Evolutionary conservation across 2,888 invertebrate genomes (phyloP).

Genomic region (Achlya flavicornis): DNA sequence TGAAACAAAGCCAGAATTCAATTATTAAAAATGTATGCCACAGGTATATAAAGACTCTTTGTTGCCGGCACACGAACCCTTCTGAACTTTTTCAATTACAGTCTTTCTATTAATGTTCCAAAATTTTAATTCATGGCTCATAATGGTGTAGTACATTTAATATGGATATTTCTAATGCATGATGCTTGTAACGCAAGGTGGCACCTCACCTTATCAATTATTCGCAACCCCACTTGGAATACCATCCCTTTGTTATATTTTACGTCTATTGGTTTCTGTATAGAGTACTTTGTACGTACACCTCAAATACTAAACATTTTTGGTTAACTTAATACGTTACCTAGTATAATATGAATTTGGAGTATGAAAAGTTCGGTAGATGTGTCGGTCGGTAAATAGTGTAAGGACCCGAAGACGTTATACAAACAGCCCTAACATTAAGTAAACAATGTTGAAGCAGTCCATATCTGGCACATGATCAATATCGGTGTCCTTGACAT

Average conservation of each 20-base stretch:
- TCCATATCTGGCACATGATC: slow-evolving; percentile 60
- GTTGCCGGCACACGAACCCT: slow-evolving; percentile 9
- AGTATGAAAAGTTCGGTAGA: slow-evolving; percentile 16
- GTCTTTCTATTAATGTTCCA: neutral
- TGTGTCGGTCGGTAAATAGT: slow-evolving; percentile 16
- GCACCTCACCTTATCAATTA: slow-evolving; percentile 73
- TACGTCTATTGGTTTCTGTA: slow-evolving; percentile 47
- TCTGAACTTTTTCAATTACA: slow-evolving; percentile 13
- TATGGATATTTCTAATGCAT: slow-evolving; percentile 29
- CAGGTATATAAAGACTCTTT: slow-evolving; percentile 12
- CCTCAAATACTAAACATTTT: neutral
- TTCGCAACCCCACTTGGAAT: slow-evolving; percentile 57
- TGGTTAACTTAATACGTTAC: neutral
- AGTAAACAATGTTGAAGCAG: slow-evolving; percentile 19
- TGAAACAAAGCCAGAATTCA: neutral
- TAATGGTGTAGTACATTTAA: slow-evolving; percentile 10
- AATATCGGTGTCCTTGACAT: slow-evolving; percentile 80
- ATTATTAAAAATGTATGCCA: neutral
- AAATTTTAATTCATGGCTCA: neutral
- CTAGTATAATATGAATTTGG: neutral
- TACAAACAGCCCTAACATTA: slow-evolving; percentile 20
- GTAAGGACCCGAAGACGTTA: neutral
- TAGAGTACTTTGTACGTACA: slow-evolving; percentile 26
- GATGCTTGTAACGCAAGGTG: slow-evolving; percentile 51
- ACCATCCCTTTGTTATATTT: slow-evolving; percentile 64